These are phyloP conservation scores for Tetramorium parvispinum DNA, from an alignment of 1,140 invertebrate genomes.

Conservation along the genomic window DNA sequence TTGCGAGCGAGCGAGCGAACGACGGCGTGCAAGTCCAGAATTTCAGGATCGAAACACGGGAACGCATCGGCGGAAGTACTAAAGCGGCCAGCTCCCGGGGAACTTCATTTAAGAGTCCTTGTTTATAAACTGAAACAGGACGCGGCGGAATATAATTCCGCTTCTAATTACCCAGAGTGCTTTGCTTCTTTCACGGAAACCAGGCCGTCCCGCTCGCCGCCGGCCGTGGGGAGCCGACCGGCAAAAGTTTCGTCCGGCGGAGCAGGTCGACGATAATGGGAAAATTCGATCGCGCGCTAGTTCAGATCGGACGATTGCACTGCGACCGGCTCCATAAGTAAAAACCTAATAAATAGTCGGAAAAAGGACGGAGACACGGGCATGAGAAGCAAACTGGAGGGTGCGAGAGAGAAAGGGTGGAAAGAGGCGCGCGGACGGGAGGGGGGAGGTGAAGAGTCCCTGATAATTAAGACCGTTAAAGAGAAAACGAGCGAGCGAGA, in stretches of 20 bases:
- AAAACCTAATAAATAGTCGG: slow-evolving; percentile 80
- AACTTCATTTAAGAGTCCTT: slow-evolving; percentile 84
- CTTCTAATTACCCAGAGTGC: slow-evolving; percentile 83
- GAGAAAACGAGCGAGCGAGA: slow-evolving; percentile 76
- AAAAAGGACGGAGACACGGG: slow-evolving; percentile 67
- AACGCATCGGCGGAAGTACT: slow-evolving; percentile 69
- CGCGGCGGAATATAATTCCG: slow-evolving; percentile 81
- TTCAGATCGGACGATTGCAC: slow-evolving; percentile 73
- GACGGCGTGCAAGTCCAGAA: neutral
- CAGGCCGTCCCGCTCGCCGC: slow-evolving; percentile 61
- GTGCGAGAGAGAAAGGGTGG: neutral
- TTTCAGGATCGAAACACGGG: slow-evolving; percentile 61
- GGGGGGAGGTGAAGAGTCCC: slow-evolving; percentile 55
- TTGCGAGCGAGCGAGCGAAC: neutral
- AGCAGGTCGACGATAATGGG: slow-evolving; percentile 22
- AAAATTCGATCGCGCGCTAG: slow-evolving; percentile 54
- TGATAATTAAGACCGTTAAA: slow-evolving; percentile 80
- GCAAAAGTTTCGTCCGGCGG: slow-evolving; percentile 62
- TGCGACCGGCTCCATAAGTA: slow-evolving; percentile 73
- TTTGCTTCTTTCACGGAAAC: slow-evolving; percentile 81
- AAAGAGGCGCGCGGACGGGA: neutral
- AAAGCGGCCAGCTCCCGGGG: slow-evolving; percentile 71
- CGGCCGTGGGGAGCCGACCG: slow-evolving; percentile 14
- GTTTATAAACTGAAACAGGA: slow-evolving; percentile 85
- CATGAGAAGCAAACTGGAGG: neutral